phyloP scores from a whole-genome alignment of 2,888 invertebrate species.

The Ormyrus pomaceus region DNA sequence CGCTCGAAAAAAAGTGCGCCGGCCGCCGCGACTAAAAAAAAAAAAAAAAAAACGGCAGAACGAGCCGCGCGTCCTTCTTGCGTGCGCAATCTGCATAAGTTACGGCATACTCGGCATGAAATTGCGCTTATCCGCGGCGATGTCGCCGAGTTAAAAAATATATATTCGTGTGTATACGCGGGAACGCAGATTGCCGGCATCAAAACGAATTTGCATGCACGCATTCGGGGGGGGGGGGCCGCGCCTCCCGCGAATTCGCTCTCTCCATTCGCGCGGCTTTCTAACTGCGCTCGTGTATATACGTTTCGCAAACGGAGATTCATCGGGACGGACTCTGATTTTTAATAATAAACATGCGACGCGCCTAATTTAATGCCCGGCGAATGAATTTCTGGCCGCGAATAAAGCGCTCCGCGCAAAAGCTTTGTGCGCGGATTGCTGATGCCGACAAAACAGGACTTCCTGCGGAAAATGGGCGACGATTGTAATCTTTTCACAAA shows the following conservation, averaged over 20 bases:
- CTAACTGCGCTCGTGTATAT: no score
- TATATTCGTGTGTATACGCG: background rate
- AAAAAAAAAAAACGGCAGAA: background rate
- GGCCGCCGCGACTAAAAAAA: background rate
- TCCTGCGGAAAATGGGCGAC: background rate
- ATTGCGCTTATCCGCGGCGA: slow-evolving; percentile 26
- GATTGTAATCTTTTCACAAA: background rate
- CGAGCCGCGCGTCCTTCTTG: background rate
- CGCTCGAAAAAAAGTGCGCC: no score
- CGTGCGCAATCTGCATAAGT: slow-evolving; percentile 20
- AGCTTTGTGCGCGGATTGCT: slow-evolving; percentile 19
- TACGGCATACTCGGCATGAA: slow-evolving; percentile 17
- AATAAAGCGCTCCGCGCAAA: slow-evolving; percentile 20
- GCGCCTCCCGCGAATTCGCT: slow-evolving; percentile 10
- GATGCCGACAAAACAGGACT: slow-evolving; percentile 16
- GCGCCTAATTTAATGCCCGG: background rate
- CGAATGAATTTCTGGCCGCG: slow-evolving; percentile 20
- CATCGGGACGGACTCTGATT: background rate
- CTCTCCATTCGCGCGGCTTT: background rate
- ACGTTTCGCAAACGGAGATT: slow-evolving; percentile 8
- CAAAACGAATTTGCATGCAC: slow-evolving; percentile 29
- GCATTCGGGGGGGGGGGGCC: background rate
- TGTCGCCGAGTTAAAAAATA: slow-evolving; percentile 17
- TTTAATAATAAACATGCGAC: slow-evolving; percentile 33
- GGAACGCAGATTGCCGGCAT: background rate